Evolutionary conservation across 2,888 invertebrate genomes (phyloP).

Genomic region (Rhimphoctona megacephalus): DNA sequence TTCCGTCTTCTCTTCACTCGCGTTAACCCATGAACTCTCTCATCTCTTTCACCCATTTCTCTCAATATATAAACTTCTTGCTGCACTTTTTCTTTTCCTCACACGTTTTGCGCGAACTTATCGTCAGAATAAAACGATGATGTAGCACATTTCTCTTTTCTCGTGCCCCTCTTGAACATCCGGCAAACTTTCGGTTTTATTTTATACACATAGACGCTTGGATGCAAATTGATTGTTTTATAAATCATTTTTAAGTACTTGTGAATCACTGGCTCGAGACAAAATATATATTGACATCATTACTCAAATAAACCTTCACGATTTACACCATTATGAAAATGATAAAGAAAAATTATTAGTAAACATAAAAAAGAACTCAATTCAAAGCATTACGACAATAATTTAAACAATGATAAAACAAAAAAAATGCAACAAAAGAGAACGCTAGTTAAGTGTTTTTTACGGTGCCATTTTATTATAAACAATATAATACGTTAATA

Average conservation of each 20-base stretch:
- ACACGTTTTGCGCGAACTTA: not conserved
- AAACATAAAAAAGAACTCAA: not conserved
- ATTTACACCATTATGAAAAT: not conserved
- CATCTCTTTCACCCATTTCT: conserved; percentile 22
- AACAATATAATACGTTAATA: not conserved
- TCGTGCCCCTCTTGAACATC: not conserved
- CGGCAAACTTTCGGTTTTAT: not conserved
- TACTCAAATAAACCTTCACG: not conserved
- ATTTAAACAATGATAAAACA: not conserved
- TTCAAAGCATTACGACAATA: not conserved
- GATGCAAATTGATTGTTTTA: not conserved
- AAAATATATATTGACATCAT: not conserved
- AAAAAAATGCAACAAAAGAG: not conserved
- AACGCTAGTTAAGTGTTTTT: not conserved
- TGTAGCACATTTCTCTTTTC: conserved; percentile 6
- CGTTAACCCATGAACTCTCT: conserved; percentile 51
- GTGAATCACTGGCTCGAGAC: not conserved
- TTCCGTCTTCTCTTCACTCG: conserved; percentile 35
- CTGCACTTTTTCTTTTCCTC: not conserved
- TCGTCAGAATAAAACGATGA: conserved; percentile 15
- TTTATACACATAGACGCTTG: not conserved
- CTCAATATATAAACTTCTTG: conserved; percentile 42
- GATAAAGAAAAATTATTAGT: not conserved
- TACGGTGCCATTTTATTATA: not conserved
- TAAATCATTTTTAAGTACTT: not conserved